Percentiles rank a stretch among this genome's conserved stretches.
These are phyloP conservation scores for Chamaea fasciata DNA, from an alignment of 2,113 vertebrate genomes.

Conservation along the genomic window DNA sequence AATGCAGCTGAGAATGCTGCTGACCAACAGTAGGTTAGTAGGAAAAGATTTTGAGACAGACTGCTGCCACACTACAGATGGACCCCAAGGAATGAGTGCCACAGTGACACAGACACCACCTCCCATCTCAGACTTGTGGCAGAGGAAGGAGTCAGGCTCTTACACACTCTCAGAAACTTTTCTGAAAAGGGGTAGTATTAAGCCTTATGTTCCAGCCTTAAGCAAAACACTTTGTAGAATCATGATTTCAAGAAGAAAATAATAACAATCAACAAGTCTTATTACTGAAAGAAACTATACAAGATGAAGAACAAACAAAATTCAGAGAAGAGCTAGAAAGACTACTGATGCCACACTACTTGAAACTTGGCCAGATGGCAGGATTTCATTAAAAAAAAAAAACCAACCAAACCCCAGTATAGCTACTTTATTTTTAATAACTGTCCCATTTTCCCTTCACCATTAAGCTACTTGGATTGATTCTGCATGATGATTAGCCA, in stretches of 20 bases:
- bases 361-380: neutral
- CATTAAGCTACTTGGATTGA: neutral
- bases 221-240: neutral
- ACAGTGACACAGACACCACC: rapidly evolving
- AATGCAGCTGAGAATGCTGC: neutral
- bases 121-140: neutral
- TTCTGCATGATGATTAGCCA: neutral
- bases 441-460: neutral
- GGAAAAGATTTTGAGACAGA: neutral
- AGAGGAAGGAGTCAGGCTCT: neutral
- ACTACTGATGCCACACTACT: neutral
- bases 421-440: neutral
- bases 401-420: neutral
- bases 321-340: neutral
- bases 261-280: neutral
- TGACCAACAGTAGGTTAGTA: neutral
- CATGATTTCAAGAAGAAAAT: neutral
- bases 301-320: neutral
- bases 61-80: neutral
- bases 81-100: neutral
- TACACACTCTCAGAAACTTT: neutral
- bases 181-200: neutral
- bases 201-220: neutral
- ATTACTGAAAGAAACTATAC: neutral
- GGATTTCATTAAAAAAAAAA: neutral